Conservation (phyloP, 2,888 invertebrate species). For the Calliphora vomitoria region DNA sequence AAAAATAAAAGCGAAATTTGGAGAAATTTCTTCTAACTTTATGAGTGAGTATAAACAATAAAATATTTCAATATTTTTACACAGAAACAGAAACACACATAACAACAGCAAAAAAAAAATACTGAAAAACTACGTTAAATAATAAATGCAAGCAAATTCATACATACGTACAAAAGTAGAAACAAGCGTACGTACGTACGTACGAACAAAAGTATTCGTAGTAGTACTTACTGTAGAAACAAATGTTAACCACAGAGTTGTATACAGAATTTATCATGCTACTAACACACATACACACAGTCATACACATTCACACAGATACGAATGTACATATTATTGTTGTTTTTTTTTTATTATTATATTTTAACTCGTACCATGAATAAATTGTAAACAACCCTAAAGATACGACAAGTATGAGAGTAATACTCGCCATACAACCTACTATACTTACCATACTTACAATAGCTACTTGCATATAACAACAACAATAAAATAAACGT, state of each 20-base stretch:
- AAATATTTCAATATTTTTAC: conserved; percentile 26
- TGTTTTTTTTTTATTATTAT: conserved; percentile 9
- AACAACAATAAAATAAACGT: conserved; percentile 39
- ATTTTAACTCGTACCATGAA: conserved; percentile 39
- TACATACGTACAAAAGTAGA: not conserved
- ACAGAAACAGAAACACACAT: not conserved
- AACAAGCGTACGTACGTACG: not conserved
- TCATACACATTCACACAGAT: not conserved
- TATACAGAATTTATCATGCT: conserved; percentile 49
- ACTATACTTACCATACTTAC: no score
- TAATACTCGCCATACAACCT: conserved; percentile 13
- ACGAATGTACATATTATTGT: not conserved
- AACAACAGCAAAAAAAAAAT: not conserved
- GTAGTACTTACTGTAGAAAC: not conserved
- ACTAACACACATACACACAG: not conserved
- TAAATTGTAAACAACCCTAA: conserved; percentile 64
- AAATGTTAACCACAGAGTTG: conserved; percentile 45
- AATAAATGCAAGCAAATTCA: conserved; percentile 45
- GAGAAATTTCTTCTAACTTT: conserved; percentile 32
- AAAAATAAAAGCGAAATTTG: conserved; percentile 16
- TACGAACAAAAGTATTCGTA: not conserved
- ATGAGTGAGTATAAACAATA: conserved; percentile 11
- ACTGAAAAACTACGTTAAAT: conserved; percentile 14
- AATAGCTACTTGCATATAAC: conserved; percentile 12
- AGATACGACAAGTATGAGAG: conserved; percentile 39